phyloP scores from a whole-genome alignment of 2,888 invertebrate genomes.

The Mylabris sibirica region DNA sequence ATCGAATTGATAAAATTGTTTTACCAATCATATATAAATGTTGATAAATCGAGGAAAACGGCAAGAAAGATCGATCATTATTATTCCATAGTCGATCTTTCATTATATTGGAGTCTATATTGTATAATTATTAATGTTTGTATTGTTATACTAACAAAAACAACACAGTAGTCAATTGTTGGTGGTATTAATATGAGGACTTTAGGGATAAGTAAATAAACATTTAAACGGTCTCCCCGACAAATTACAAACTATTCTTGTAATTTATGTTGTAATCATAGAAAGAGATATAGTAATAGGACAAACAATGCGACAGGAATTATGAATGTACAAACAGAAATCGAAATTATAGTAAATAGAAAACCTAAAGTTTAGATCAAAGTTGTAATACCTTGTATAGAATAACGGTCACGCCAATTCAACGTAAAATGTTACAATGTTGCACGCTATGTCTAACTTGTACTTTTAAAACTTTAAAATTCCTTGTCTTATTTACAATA shows the following conservation, averaged over 20 bases:
- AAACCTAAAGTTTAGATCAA: slow-evolving; percentile 24
- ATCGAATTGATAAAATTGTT: neutral
- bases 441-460: slow-evolving; percentile 21
- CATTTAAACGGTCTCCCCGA: slow-evolving; percentile 18
- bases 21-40: slow-evolving; percentile 22
- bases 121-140: neutral
- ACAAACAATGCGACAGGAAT: slow-evolving; percentile 31
- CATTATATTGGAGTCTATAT: neutral
- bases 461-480: slow-evolving; percentile 15
- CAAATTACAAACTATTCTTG: slow-evolving; percentile 20
- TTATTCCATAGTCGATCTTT: neutral
- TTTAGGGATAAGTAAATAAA: slow-evolving; percentile 16
- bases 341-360: slow-evolving; percentile 19
- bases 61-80: too few species aligned
- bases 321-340: slow-evolving; percentile 27
- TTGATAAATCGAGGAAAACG: too few species aligned
- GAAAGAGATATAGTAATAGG: slow-evolving; percentile 5
- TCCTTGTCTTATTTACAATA: neutral
- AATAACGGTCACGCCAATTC: slow-evolving; percentile 25
- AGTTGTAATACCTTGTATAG: slow-evolving; percentile 13
- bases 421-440: slow-evolving; percentile 18
- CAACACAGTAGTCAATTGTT: neutral
- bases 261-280: slow-evolving; percentile 29
- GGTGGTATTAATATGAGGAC: neutral
- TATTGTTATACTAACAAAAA: neutral